Conservation (phyloP, 2,113 vertebrate species). For the Mustelus asterias region DNA sequence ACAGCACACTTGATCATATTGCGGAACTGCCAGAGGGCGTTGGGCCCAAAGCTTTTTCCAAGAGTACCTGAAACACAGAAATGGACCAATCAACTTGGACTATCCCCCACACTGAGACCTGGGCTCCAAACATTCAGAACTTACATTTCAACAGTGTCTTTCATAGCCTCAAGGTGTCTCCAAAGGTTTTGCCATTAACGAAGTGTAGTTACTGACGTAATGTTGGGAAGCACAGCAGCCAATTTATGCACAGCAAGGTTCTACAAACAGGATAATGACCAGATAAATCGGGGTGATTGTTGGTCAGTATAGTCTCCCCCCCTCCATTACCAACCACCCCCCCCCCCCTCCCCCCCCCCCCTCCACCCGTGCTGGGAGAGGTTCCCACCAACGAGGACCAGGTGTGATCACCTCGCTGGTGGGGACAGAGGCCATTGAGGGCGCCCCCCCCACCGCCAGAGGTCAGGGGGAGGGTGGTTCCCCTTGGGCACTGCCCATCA, state of each 20-base stretch:
- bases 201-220: not conserved
- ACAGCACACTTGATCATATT: slow-evolving; percentile 41
- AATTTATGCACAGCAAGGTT: not conserved
- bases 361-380: no score
- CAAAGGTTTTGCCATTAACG: not conserved
- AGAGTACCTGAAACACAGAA: not conserved
- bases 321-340: no score
- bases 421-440: no score
- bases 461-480: no score
- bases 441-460: no score
- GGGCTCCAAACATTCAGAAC: not conserved
- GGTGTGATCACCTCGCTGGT: no score
- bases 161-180: not conserved
- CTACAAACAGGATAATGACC: not conserved
- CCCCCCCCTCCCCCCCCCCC: no score
- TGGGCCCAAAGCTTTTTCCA: not conserved
- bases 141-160: not conserved
- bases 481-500: no score
- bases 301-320: no score
- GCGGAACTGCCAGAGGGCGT: slow-evolving; percentile 41
- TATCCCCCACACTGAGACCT: no score
- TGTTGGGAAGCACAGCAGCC: not conserved
- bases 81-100: not conserved
- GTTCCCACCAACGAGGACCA: no score
- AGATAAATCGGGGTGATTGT: no score